These are phyloP conservation scores for Caenorhabditis sinica DNA, from an alignment of 2,888 invertebrate genomes.

Conservation along the genomic window DNA sequence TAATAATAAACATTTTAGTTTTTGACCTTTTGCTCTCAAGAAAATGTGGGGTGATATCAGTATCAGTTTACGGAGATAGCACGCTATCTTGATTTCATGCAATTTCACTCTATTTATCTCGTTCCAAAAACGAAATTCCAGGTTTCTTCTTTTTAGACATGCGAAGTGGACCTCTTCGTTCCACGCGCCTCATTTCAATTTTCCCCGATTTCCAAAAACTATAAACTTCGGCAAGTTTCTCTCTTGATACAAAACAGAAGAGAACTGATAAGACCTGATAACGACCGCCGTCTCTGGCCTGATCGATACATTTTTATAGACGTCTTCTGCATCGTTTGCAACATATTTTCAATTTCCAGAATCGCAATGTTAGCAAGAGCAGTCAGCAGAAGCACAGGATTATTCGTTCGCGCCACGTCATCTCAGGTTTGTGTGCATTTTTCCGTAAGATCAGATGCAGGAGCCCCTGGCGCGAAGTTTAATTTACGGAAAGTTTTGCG, in stretches of 20 bases:
- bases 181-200: background rate
- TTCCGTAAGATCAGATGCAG: conserved; percentile 13
- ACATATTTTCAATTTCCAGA: background rate
- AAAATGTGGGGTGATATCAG: conserved; percentile 31
- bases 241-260: conserved; percentile 40
- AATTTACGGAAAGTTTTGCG: background rate
- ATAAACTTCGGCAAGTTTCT: conserved; percentile 36
- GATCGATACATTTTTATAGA: conserved; percentile 45
- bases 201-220: background rate
- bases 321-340: conserved; percentile 17
- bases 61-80: conserved; percentile 16
- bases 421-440: conserved; percentile 55
- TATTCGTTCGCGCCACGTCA: conserved; percentile 11
- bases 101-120: no score
- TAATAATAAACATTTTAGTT: background rate
- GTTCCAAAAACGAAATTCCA: no score
- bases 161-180: background rate
- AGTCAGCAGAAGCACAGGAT: conserved; percentile 27
- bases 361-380: conserved; percentile 50
- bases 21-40: conserved; percentile 25
- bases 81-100: no score
- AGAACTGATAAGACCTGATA: conserved; percentile 57
- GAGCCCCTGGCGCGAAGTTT: conserved; percentile 27
- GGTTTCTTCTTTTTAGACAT: background rate
- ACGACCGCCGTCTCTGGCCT: conserved; percentile 16